Conservation (phyloP, 2,797 vertebrate species). For the Myotis myotis region DNA sequence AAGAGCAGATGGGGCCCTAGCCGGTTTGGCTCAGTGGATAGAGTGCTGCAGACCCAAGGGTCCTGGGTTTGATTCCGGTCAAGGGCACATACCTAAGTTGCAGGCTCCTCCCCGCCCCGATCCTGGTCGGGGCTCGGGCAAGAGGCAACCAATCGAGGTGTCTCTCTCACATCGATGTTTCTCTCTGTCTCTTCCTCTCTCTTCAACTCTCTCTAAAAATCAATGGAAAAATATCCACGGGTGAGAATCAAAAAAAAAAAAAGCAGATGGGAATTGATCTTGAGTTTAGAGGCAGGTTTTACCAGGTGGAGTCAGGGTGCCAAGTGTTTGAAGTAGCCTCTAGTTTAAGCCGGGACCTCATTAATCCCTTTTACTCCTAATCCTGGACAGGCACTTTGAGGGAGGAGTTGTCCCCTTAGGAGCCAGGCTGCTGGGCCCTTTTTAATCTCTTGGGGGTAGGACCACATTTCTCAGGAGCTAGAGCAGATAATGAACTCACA, state of each 20-base stretch:
- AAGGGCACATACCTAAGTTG: too few relatives aligned
- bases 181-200: too few relatives aligned
- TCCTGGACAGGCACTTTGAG: not conserved
- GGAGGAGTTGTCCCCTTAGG: not conserved
- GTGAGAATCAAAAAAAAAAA: too few relatives aligned
- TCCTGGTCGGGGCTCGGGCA: too few relatives aligned
- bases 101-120: too few relatives aligned
- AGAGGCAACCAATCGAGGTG: too few relatives aligned
- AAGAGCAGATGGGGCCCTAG: not conserved
- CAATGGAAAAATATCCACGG: too few relatives aligned
- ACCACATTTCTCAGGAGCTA: slow-evolving; percentile 2
- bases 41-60: too few relatives aligned
- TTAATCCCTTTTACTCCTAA: slow-evolving; percentile 36
- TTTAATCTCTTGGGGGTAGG: not conserved
- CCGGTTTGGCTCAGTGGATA: too few relatives aligned
- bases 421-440: not conserved
- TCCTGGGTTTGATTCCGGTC: too few relatives aligned
- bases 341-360: not conserved
- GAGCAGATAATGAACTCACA: slow-evolving; percentile 19
- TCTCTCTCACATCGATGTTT: too few relatives aligned
- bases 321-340: slow-evolving; percentile 1
- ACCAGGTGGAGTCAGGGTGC: not conserved
- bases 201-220: too few relatives aligned
- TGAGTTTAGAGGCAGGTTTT: slow-evolving; percentile 48
- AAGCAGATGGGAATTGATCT: not conserved